A percentile compares a stretch with the other conserved stretches of the same genome.
These are phyloP conservation scores for Cyclophora albipunctata DNA, from an alignment of 2,888 invertebrate genomes.

Conservation along the genomic window DNA sequence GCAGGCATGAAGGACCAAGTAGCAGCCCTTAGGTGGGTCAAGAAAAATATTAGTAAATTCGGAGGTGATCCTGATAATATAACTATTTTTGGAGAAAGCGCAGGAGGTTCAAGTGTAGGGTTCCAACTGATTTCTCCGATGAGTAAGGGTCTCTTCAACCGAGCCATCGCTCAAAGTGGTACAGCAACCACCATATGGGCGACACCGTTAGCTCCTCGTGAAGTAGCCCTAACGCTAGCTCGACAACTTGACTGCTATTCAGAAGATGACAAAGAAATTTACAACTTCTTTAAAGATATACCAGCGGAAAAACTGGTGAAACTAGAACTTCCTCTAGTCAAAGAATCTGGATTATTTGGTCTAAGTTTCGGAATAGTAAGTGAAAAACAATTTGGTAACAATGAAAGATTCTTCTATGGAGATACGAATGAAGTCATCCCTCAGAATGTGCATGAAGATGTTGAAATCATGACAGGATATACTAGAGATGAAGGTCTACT, in stretches of 20 bases:
- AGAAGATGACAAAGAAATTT: conserved; percentile 30
- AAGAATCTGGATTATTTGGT: conserved; percentile 11
- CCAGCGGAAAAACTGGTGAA: conserved; percentile 18
- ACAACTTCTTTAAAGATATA: conserved; percentile 23
- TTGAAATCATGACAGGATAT: conserved; percentile 82
- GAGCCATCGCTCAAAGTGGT: conserved; percentile 81
- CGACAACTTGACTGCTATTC: conserved; percentile 40
- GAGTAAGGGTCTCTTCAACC: conserved; percentile 53
- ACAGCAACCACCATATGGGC: conserved; percentile 74
- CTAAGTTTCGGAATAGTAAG: conserved; percentile 22
- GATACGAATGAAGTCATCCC: conserved; percentile 24
- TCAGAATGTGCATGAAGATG: conserved; percentile 35
- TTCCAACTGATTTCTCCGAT: conserved; percentile 59
- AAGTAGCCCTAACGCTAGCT: conserved; percentile 45
- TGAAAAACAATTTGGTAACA: conserved; percentile 25
- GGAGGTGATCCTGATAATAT: conserved; percentile 58
- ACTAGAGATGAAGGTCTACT: conserved; percentile 80
- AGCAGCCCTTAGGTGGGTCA: conserved; percentile 53
- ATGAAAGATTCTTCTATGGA: conserved; percentile 28
- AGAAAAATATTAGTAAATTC: conserved; percentile 48
- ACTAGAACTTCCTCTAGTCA: conserved; percentile 11
- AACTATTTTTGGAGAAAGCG: conserved; percentile 64
- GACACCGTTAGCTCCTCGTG: conserved; percentile 57
- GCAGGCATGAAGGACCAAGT: conserved; percentile 68
- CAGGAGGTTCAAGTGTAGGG: conserved; percentile 43